Conservation (phyloP, 2,797 vertebrate species). For the Urophycis tenuis region DNA sequence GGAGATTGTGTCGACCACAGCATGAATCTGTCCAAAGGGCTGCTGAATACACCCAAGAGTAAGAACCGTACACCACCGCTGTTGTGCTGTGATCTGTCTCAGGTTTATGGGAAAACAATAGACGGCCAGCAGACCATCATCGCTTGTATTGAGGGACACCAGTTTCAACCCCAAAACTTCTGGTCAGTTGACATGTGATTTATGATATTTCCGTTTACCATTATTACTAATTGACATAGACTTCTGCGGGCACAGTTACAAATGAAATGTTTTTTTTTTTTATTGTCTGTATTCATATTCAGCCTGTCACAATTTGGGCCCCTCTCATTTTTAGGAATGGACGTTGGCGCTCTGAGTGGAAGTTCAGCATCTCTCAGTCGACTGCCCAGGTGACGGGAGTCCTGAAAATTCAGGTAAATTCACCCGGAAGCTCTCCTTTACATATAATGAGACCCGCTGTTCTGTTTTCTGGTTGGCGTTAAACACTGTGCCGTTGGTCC, state of each 20-base stretch:
- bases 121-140: conserved; percentile 94
- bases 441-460: not conserved
- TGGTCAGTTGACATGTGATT: conserved; percentile 70
- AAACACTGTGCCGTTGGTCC: conserved; percentile 10
- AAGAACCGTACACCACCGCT: not conserved
- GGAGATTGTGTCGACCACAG: not conserved
- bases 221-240: not conserved
- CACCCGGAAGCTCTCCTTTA: not conserved
- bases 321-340: conserved; percentile 74
- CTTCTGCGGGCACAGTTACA: not conserved
- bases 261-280: not conserved
- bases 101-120: conserved; percentile 94
- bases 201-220: not conserved
- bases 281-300: not conserved
- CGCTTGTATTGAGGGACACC: conserved; percentile 92
- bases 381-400: conserved; percentile 82
- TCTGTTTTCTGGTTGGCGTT: not conserved
- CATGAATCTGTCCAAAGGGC: not conserved
- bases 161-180: conserved; percentile 95
- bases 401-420: conserved; percentile 86
- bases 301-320: not conserved
- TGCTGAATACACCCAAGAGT: not conserved
- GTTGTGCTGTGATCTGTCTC: conserved; percentile 30
- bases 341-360: conserved; percentile 94
- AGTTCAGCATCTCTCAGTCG: conserved; percentile 83